These are phyloP conservation scores for Yponomeuta evonymella DNA, from an alignment of 2,888 invertebrate species.

Conservation along the genomic window DNA sequence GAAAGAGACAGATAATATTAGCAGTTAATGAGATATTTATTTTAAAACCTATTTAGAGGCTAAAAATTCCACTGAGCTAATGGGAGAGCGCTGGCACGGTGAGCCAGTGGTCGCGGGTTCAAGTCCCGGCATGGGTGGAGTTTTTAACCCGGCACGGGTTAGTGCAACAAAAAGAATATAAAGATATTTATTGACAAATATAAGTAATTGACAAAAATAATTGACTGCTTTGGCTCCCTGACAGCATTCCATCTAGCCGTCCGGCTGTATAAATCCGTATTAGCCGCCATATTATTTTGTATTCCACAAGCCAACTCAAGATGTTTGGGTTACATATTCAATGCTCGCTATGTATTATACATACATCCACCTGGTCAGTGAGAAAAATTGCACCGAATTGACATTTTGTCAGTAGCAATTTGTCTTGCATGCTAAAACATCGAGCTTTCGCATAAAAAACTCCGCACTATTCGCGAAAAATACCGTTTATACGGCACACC, in stretches of 20 bases:
- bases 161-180: too few species aligned
- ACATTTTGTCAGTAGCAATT: constrained; percentile 65
- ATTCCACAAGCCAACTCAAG: neutral
- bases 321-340: constrained; percentile 8
- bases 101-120: too few species aligned
- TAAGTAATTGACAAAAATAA: too few species aligned
- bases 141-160: too few species aligned
- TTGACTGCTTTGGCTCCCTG: neutral
- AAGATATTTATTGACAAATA: too few species aligned
- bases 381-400: constrained; percentile 64
- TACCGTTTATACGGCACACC: neutral
- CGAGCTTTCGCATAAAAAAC: constrained; percentile 55
- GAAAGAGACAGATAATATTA: too few species aligned
- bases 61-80: too few species aligned
- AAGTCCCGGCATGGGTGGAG: too few species aligned
- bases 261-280: neutral
- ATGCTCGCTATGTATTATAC: constrained; percentile 55
- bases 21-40: too few species aligned
- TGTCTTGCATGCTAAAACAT: constrained; percentile 42
- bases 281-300: neutral
- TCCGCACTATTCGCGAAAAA: constrained; percentile 5
- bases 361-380: constrained; percentile 64
- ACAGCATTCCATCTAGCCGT: neutral
- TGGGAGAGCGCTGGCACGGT: too few species aligned
- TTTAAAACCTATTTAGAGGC: too few species aligned